Evolutionary conservation across 2,888 invertebrate genomes (phyloP), one percentile per base, ranked within the genome.

Genomic region (Laspeyria flexula): DNA sequence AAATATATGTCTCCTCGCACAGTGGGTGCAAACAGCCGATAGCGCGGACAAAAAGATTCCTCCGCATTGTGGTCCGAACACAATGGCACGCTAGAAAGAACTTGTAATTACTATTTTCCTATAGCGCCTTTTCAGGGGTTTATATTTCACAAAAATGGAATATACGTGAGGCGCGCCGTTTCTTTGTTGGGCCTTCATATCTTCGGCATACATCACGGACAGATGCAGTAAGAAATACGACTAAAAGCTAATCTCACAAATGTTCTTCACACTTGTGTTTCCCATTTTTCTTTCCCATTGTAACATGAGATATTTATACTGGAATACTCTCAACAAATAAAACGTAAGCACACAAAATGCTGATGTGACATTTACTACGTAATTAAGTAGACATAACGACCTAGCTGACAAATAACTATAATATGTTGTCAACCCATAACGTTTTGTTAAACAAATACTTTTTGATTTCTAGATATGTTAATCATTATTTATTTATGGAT

Each of bases 101-200:
- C 84, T 90, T 92, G 90, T 91, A 92, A 92, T 92, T 92, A 92
- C 91, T 88, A 89, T 88, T 90, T 90, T 89, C 89, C 90, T 86
- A 83, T 82, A 77, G 77, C 79, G 80, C 79, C 88, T 86, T 90
- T 89, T 88, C 85, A 85, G 73, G 72, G 83, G 77, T 84, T 80
- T 86, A 87, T 88, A 88, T 89, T 90, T 88, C 86, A 85, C 76
- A 81, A 84, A 84, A 88, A 85, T 85, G 79, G 81, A 79, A 86
- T 85, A 83, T 83, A 83, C 79, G 78, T 73, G 73, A 63, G 60
- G 56, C 63, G 57, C 31, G 50, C 59, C 56, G 45, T 59, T 43
- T 74, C 77, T 80, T 87, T 86, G 81, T 85, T 71, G 68, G 53
- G 57, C 56, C 69, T 71, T 83, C 77, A 77, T 81, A 85, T 86